Evolutionary conservation across 2,797 vertebrate genomes (phyloP), one percentile per base, ranked within the genome.

Genomic region (Leuciscus waleckii): DNA sequence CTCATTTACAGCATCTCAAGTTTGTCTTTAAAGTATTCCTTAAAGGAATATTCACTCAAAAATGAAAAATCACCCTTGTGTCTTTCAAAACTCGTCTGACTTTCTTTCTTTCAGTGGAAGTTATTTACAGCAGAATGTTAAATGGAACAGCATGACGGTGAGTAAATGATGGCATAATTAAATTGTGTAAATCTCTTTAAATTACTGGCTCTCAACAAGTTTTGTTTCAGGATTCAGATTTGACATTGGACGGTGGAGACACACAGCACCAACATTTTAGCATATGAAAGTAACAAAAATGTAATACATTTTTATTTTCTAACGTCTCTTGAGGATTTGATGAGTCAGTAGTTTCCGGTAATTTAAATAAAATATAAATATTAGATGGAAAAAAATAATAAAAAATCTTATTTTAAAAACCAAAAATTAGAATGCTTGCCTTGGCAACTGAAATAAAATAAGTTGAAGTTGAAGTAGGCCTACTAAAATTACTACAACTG

Each of bases 1-100:
- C 67, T 29, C 19, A 75, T 54, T 79, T 79, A 70, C 68, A 54
- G 54, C 5, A 74, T 79, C 78, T 87, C 54, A 75, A 41, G 74
- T 67, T 58, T 46, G 63, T 35, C 65, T 49, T 74, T 37, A 10
- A 80, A 80, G 19, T 49, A 43, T 67, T 79, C 26, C 5, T 16
- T 51, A 46, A 76, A 39, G 61, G 7, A 67, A 43, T 10, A 23
- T 46, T 74, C 26, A 17, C 17, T 41, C 11, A 26, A 65, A 79
- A 65, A 46, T 43, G 8, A 32, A 65, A 77, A 58, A 58, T 37
- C 35, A 7, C 21, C 32, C 32, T 37, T 13, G 21, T 8, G 51
- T 8, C 32, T 77, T 77, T 58, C 13, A 76, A 39, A n/a, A 37
- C 32, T 7, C 1, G 1, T 13, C 32, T 56, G 2, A 19, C n/a